Evolutionary conservation across 2,888 invertebrate genomes (phyloP).

Genomic region (Tenthredo notha): DNA sequence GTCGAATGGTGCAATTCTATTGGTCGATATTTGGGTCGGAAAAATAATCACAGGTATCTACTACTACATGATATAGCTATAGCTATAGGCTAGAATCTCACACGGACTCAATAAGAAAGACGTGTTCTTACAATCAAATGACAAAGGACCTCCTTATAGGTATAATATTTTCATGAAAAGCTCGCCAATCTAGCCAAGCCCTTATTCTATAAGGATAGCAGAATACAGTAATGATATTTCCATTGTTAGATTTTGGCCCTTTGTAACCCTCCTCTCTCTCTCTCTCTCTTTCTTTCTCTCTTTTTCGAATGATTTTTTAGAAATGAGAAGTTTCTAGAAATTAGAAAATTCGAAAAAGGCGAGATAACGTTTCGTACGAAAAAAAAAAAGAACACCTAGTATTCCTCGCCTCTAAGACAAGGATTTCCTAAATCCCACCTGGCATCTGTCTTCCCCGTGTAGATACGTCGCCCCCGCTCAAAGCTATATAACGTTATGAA

Average conservation of each 20-base stretch:
- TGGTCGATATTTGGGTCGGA: too few relatives aligned
- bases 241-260: constrained; percentile 38
- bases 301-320: not conserved
- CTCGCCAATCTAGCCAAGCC: not conserved
- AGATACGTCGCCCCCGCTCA: not conserved
- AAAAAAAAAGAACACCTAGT: not conserved
- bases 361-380: not conserved
- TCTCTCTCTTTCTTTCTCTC: not conserved
- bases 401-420: not conserved
- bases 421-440: constrained; percentile 45
- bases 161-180: constrained; percentile 45
- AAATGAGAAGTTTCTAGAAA: not conserved
- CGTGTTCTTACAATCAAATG: constrained; percentile 16
- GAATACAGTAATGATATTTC: constrained; percentile 50
- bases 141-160: constrained; percentile 43
- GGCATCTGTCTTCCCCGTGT: constrained; percentile 30
- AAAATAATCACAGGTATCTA: too few relatives aligned
- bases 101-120: not conserved
- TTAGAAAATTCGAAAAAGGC: not conserved
- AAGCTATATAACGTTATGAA: constrained; percentile 70
- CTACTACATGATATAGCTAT: too few relatives aligned
- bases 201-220: not conserved
- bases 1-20: too few relatives aligned
- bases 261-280: not conserved
- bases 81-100: not conserved